Percentiles rank a stretch among this genome's conserved stretches.
These are phyloP conservation scores for Caenorhabditis sp. DNA, from an alignment of 2,888 invertebrate genomes.

Conservation along the genomic window DNA sequence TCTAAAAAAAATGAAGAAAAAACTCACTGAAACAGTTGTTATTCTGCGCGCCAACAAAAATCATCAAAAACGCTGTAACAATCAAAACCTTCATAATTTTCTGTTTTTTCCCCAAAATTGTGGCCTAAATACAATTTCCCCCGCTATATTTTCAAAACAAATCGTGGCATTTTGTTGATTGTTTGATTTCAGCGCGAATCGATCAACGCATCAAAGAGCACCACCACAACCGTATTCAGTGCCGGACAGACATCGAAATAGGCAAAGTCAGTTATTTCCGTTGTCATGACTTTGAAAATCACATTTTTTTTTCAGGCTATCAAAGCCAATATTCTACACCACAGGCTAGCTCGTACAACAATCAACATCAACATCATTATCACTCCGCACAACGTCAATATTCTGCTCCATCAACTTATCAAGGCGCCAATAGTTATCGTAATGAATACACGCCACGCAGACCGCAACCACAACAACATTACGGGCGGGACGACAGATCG, in stretches of 20 bases:
- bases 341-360: neutral
- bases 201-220: neutral
- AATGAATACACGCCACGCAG: neutral
- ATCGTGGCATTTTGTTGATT: neutral
- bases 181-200: neutral
- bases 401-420: neutral
- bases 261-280: neutral
- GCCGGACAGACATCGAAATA: neutral
- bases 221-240: neutral
- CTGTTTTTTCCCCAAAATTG: too few relatives aligned
- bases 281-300: neutral
- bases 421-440: neutral
- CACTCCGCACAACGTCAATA: neutral
- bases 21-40: conserved; percentile 17
- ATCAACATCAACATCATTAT: neutral
- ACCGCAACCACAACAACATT: neutral
- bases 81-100: neutral
- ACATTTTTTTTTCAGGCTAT: neutral
- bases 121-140: neutral
- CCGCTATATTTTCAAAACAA: neutral
- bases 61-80: neutral
- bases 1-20: neutral
- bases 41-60: neutral
- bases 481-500: too few relatives aligned
- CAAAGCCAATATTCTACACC: conserved; percentile 2